Evolutionary conservation across 2,888 invertebrate genomes (phyloP).

Genomic region (Melanchra persicariae): DNA sequence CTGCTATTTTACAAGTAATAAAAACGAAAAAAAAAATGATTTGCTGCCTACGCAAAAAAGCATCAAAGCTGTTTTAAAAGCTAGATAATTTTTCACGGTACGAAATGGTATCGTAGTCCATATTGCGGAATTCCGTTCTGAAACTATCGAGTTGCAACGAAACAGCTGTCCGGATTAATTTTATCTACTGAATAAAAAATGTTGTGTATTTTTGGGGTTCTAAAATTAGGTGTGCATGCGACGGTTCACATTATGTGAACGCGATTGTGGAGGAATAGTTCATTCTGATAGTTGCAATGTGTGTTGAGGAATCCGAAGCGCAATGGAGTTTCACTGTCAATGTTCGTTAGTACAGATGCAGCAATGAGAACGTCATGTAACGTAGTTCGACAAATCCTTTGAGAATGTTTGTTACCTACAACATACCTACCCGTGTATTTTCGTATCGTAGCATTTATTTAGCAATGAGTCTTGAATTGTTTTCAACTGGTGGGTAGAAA

Average conservation of each 20-base stretch:
- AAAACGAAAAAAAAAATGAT: constrained; percentile 25
- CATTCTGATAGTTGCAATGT: constrained; percentile 23
- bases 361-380: constrained; percentile 5
- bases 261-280: constrained; percentile 55
- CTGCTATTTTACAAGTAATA: constrained; percentile 41
- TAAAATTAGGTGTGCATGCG: constrained; percentile 75
- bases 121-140: constrained; percentile 58
- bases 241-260: constrained; percentile 61
- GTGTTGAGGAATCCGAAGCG: constrained; percentile 2
- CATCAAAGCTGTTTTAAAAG: constrained; percentile 32
- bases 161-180: constrained; percentile 85
- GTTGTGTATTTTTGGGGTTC: constrained; percentile 69
- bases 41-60: constrained; percentile 9
- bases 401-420: constrained; percentile 18
- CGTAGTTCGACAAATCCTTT: constrained; percentile 25
- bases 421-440: constrained; percentile 9
- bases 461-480: constrained; percentile 42
- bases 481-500: constrained; percentile 11
- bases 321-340: constrained; percentile 43
- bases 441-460: neutral
- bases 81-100: constrained; percentile 34
- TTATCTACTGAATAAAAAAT: constrained; percentile 77
- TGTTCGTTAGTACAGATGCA: constrained; percentile 28
- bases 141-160: constrained; percentile 66
- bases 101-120: constrained; percentile 29